A percentile compares a stretch with the other conserved stretches of the same genome.
Evolutionary conservation across 1,140 invertebrate species (phyloP).

Genomic region (Chlorops oryzae): DNA sequence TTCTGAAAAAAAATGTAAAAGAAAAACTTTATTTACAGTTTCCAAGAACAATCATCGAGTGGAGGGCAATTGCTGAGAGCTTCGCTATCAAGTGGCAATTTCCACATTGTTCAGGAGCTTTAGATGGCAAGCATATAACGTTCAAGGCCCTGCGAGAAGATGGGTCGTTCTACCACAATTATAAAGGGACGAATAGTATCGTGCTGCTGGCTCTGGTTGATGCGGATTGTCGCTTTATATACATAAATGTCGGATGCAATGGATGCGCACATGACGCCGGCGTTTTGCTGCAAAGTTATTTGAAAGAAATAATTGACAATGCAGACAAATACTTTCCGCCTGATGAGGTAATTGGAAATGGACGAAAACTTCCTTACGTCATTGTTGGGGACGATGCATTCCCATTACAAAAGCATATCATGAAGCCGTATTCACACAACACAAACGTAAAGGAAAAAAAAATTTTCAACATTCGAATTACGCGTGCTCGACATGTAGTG

Average conservation of each 20-base stretch:
- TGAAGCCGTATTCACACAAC: too few relatives aligned
- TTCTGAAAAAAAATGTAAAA: too few relatives aligned
- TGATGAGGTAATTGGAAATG: slow-evolving; percentile 1
- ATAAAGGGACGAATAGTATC: slow-evolving; percentile 51
- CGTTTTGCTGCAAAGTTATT: slow-evolving; percentile 15
- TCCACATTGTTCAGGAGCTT: too few relatives aligned
- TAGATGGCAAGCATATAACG: slow-evolving; percentile 54
- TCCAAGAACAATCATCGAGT: too few relatives aligned
- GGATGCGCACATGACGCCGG: slow-evolving; percentile 46
- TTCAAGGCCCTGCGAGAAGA: slow-evolving; percentile 37
- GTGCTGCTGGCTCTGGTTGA: slow-evolving; percentile 51
- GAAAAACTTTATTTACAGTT: too few relatives aligned
- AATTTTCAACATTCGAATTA: too few relatives aligned
- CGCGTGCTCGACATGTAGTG: too few relatives aligned
- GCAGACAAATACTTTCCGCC: not conserved
- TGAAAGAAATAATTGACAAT: slow-evolving; percentile 1
- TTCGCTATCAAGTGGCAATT: too few relatives aligned
- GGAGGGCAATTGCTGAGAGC: too few relatives aligned
- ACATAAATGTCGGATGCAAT: slow-evolving; percentile 46
- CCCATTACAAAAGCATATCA: too few relatives aligned
- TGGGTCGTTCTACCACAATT: slow-evolving; percentile 52
- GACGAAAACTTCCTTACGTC: not conserved
- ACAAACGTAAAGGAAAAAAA: too few relatives aligned
- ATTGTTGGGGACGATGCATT: too few relatives aligned
- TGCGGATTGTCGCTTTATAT: slow-evolving; percentile 50